A percentile compares a stretch with the other conserved stretches of the same genome.
These are phyloP conservation scores for Crocuta crocuta DNA, from an alignment of 2,113 vertebrate species.

Conservation along the genomic window DNA sequence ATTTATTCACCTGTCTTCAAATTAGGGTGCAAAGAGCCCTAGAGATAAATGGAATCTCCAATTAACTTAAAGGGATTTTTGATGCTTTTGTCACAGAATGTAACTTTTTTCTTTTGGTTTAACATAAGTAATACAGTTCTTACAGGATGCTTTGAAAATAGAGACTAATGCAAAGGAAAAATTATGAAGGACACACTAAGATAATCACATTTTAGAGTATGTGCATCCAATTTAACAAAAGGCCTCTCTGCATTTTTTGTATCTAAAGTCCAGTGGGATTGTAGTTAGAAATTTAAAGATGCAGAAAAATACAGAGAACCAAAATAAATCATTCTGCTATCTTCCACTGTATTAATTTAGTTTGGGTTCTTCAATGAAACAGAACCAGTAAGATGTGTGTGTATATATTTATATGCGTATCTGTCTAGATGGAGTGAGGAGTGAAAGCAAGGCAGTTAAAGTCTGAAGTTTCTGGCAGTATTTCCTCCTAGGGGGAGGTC, in stretches of 20 bases:
- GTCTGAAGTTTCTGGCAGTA: neutral
- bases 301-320: neutral
- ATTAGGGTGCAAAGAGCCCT: neutral
- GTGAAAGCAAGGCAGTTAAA: neutral
- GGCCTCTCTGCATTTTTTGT: neutral
- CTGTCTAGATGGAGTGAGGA: neutral
- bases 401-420: neutral
- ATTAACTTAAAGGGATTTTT: neutral
- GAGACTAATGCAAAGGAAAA: neutral
- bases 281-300: slow-evolving; percentile 19
- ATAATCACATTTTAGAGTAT: neutral
- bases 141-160: neutral
- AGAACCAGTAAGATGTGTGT: neutral
- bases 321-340: neutral
- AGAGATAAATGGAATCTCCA: neutral
- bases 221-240: neutral
- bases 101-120: neutral
- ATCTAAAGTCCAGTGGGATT: neutral
- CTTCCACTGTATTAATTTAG: neutral
- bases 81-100: neutral
- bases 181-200: neutral
- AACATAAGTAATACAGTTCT: neutral
- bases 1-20: slow-evolving; percentile 36
- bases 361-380: neutral
- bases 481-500: neutral